Conservation (phyloP, 2,113 vertebrate species). For the Ophiodon elongatus region DNA sequence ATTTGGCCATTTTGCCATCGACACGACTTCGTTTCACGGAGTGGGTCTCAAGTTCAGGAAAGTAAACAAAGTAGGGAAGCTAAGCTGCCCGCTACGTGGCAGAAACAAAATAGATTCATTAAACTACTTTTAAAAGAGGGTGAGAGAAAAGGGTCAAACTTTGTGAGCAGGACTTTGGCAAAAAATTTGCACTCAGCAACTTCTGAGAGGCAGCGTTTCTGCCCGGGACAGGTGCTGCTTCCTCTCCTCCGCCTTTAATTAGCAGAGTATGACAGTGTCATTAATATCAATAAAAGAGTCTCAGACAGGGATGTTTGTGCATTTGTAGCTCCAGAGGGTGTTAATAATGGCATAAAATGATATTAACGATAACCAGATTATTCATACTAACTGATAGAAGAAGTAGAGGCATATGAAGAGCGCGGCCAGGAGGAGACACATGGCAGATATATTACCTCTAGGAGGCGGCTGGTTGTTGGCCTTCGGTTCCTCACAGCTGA, state of each 20-base stretch:
- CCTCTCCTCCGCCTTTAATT: slow-evolving; percentile 53
- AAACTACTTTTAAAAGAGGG: not conserved
- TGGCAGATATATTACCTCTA: slow-evolving; percentile 51
- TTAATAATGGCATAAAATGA: slow-evolving; percentile 8
- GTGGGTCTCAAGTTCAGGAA: slow-evolving; percentile 1
- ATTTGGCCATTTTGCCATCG: slow-evolving; percentile 1
- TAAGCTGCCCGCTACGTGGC: not conserved
- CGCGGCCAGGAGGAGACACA: slow-evolving; percentile 23
- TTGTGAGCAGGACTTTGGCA: slow-evolving; percentile 1
- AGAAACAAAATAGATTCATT: slow-evolving; percentile 20
- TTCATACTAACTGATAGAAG: slow-evolving; percentile 2
- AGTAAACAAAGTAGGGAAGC: slow-evolving; percentile 1
- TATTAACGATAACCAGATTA: slow-evolving; percentile 25
- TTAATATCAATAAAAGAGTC: slow-evolving; percentile 58
- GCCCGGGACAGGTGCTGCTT: slow-evolving; percentile 46
- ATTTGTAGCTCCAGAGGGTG: slow-evolving; percentile 6
- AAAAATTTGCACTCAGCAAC: slow-evolving; percentile 24
- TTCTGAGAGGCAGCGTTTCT: slow-evolving; percentile 14
- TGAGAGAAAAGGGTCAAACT: slow-evolving; percentile 3
- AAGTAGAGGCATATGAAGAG: slow-evolving; percentile 15
- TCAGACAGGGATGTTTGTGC: slow-evolving; percentile 19
- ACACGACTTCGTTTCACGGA: not conserved
- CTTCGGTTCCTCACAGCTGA: slow-evolving; percentile 35
- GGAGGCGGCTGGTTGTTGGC: slow-evolving; percentile 48
- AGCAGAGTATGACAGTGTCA: slow-evolving; percentile 31